phyloP scores from a whole-genome alignment of 2,797 vertebrate genomes.

The Danio albolineatus region DNA sequence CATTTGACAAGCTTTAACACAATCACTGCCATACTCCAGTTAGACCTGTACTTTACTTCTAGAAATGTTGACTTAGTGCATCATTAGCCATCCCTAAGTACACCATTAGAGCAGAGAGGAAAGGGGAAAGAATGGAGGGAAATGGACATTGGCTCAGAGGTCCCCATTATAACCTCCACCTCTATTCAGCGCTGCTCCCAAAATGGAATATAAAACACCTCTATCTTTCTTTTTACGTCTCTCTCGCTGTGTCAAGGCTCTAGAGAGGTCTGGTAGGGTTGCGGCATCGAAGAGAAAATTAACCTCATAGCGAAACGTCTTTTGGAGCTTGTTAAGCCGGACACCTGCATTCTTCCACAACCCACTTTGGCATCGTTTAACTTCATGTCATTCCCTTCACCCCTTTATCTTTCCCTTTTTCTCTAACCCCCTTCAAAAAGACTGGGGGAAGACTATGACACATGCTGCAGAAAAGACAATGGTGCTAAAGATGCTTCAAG shows the following conservation, averaged over 20 bases:
- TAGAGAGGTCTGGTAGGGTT: slow-evolving; percentile 55
- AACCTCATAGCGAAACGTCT: slow-evolving; percentile 67
- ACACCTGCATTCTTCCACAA: slow-evolving; percentile 62
- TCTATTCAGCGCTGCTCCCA: slow-evolving; percentile 47
- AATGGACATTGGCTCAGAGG: slow-evolving; percentile 42
- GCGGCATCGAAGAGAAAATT: slow-evolving; percentile 69
- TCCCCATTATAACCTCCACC: slow-evolving; percentile 54
- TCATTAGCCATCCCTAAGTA: slow-evolving; percentile 41
- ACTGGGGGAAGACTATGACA: slow-evolving; percentile 63
- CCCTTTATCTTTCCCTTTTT: slow-evolving; percentile 17
- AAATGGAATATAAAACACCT: slow-evolving; percentile 52
- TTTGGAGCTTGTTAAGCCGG: slow-evolving; percentile 69
- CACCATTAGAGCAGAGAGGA: slow-evolving; percentile 36
- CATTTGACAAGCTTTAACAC: slow-evolving; percentile 33
- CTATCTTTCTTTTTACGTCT: not conserved
- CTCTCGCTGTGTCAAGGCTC: slow-evolving; percentile 18
- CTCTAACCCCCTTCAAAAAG: slow-evolving; percentile 36
- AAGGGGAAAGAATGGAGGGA: slow-evolving; percentile 22
- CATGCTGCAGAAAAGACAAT: slow-evolving; percentile 61
- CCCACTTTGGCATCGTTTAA: slow-evolving; percentile 57
- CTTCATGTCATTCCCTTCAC: slow-evolving; percentile 36
- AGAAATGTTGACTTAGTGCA: slow-evolving; percentile 37
- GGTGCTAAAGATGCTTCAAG: slow-evolving; percentile 71
- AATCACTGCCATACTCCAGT: slow-evolving; percentile 12
- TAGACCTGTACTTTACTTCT: slow-evolving; percentile 20